Conservation (phyloP, 2,113 vertebrate species). For the Tonatia bakeri region DNA sequence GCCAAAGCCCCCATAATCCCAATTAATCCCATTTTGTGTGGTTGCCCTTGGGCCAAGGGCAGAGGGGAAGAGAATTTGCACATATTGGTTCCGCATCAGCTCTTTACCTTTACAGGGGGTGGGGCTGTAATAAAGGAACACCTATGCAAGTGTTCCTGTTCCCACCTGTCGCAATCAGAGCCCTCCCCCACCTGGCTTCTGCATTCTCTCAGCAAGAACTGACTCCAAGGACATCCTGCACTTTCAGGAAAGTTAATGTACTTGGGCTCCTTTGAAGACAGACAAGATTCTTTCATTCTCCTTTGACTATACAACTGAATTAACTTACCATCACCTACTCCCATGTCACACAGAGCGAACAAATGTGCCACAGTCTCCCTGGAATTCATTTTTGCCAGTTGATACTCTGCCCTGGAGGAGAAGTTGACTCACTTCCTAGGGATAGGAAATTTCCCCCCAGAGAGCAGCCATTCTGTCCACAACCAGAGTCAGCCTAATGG, state of each 20-base stretch:
- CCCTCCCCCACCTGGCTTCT: neutral
- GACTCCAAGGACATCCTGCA: conserved; percentile 61
- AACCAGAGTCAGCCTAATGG: neutral
- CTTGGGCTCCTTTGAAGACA: neutral
- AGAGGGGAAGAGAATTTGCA: conserved; percentile 61
- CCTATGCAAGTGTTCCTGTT: neutral
- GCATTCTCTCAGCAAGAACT: conserved; percentile 52
- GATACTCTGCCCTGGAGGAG: neutral
- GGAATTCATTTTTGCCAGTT: neutral
- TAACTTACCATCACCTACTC: neutral
- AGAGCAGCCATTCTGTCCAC: neutral
- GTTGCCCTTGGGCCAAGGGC: conserved; percentile 72
- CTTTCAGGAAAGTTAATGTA: neutral
- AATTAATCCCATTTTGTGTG: conserved; percentile 76
- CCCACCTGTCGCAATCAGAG: neutral
- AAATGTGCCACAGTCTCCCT: neutral
- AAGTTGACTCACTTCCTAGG: neutral
- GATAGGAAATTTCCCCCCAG: neutral
- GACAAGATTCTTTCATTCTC: neutral
- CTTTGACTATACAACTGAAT: neutral
- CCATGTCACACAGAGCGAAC: neutral
- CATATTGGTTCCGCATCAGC: conserved; percentile 69
- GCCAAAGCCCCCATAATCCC: conserved; percentile 77
- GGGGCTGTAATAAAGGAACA: conserved; percentile 63
- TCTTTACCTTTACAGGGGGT: conserved; percentile 65